Evolutionary conservation across 2,113 vertebrate genomes (phyloP), one percentile per base, ranked within the genome.

Genomic region (Spilogale gracilis): DNA sequence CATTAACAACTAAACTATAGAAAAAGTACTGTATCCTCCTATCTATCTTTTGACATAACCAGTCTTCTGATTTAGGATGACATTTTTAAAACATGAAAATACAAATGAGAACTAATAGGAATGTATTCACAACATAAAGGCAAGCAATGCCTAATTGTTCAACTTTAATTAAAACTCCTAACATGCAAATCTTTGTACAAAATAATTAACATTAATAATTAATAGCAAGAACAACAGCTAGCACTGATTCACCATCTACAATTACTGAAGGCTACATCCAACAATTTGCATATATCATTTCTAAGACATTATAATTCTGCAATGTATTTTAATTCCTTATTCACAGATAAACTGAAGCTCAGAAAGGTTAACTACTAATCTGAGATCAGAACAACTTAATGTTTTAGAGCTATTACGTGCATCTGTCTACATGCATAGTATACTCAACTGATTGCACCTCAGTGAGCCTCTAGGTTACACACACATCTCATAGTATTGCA

Each of bases 121-220:
- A 91, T 38, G 1, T 71, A 92, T 61, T 69, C 58, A 86, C 43
- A 90, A 85, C 2, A 32, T 6, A 13, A 93, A 93, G 45, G 17
- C 21, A 91, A 79, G 54, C 20, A 82, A 95, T 43, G 12, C 25
- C 27, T 82, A 89, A 90, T 21, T 56, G 4, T 52, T 88, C 65
- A 63, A 93, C 25, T 91, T 88, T 30, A 91, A 83, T 6, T 88
- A 82, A 91, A 97, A 87, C 30, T 71, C 58, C 2, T 82, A 94
- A 81, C 17, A 50, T 52, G 32, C 17, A 76, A 16, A 32, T 61
- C 16, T 82, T 32, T 93, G 54, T 43, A 71, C 9, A 27, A 91
- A 76, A 38, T 54, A n/a, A 56, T 54, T 38, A 20, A 80, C 56
- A 61, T 45, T 65, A 95, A 79, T 79, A 84, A 45, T 80, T 56